A percentile compares a stretch with the other conserved stretches of the same genome.
phyloP scores from a whole-genome alignment of 2,113 vertebrate species.

The Mustela nigripes region DNA sequence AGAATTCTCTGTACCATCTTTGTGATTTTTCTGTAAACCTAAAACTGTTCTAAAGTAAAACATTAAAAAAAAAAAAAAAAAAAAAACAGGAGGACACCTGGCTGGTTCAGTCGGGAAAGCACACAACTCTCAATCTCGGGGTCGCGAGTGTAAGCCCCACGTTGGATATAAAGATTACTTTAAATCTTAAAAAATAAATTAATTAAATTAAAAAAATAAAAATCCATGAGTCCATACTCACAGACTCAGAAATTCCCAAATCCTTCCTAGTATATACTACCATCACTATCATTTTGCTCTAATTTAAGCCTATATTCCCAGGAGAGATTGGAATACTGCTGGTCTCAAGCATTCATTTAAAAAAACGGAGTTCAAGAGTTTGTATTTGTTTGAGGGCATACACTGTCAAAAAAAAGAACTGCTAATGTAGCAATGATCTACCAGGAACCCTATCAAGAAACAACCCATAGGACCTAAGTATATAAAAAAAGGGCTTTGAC shows the following conservation, averaged over 20 bases:
- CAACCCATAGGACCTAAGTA: neutral
- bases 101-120: neutral
- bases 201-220: neutral
- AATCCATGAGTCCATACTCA: neutral
- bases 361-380: neutral
- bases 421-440: neutral
- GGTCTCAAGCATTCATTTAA: slow-evolving; percentile 33
- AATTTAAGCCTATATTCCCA: slow-evolving; percentile 27
- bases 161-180: neutral
- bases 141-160: neutral
- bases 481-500: neutral
- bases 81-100: neutral
- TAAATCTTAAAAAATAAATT: neutral
- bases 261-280: neutral
- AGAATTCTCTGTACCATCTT: slow-evolving; percentile 4
- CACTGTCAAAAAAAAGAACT: neutral
- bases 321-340: slow-evolving; percentile 19
- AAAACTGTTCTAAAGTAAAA: slow-evolving; percentile 47
- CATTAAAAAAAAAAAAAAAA: neutral
- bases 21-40: slow-evolving; percentile 6
- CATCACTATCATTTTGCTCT: neutral
- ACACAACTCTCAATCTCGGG: neutral
- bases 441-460: slow-evolving; percentile 32
- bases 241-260: slow-evolving; percentile 28
- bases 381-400: neutral